These are phyloP conservation scores for Cydia strobilella DNA, from an alignment of 1,140 invertebrate genomes.

Conservation along the genomic window DNA sequence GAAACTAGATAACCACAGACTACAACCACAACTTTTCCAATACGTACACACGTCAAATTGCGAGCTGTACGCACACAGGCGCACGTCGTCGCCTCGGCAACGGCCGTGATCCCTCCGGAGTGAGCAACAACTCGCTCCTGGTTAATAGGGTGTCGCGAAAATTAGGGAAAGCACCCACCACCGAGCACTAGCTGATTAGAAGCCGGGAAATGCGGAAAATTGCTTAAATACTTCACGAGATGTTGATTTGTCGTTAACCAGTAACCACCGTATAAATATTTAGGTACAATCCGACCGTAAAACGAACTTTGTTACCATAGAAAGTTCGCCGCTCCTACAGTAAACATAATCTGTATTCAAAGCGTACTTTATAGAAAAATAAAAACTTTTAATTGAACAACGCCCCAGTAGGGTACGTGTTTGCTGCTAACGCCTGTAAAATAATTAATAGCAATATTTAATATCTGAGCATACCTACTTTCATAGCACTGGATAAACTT, in stretches of 20 bases:
- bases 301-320: conserved; percentile 55
- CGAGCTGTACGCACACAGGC: conserved; percentile 54
- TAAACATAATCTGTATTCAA: conserved; percentile 66
- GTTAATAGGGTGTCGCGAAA: conserved; percentile 73
- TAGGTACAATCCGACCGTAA: conserved; percentile 54
- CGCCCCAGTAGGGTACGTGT: conserved; percentile 1
- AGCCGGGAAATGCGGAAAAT: conserved; percentile 61
- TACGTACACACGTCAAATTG: conserved; percentile 52
- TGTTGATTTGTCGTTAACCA: conserved; percentile 45
- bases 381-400: conserved; percentile 44
- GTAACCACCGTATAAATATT: conserved; percentile 61
- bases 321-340: conserved; percentile 67
- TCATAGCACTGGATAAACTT: conserved; percentile 1
- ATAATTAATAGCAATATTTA: conserved; percentile 29
- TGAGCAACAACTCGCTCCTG: conserved; percentile 65
- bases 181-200: conserved; percentile 65
- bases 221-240: conserved; percentile 69
- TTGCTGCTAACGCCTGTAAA: conserved; percentile 5
- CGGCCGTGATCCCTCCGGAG: conserved; percentile 55
- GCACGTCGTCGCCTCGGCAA: conserved; percentile 49
- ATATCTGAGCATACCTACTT: conserved; percentile 17
- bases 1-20: conserved; percentile 59
- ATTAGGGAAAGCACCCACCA: conserved; percentile 64
- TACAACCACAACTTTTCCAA: conserved; percentile 48
- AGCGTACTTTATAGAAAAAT: conserved; percentile 55